Conservation (phyloP, 2,113 vertebrate genomes). For the Ascaphus truei region DNA sequence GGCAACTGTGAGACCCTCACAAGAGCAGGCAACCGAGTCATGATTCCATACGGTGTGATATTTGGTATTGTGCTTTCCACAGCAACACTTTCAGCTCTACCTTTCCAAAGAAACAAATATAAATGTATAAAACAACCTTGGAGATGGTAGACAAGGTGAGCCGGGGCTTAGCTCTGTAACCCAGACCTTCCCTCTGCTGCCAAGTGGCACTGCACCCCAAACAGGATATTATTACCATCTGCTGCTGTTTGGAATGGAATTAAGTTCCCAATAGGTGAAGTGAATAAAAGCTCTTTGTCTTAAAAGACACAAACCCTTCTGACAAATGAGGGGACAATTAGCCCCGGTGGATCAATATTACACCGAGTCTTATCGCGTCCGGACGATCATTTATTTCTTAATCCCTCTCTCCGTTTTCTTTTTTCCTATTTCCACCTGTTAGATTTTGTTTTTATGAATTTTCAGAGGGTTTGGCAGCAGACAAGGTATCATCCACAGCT, state of each 20-base stretch:
- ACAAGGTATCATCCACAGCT: neutral
- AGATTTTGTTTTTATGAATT: neutral
- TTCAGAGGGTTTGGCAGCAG: neutral
- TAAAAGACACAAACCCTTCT: neutral
- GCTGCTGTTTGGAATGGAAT: constrained; percentile 19
- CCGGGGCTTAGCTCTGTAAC: no score
- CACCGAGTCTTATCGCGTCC: neutral
- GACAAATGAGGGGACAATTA: neutral
- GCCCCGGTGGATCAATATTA: neutral
- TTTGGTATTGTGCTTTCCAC: no score
- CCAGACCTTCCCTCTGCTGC: no score
- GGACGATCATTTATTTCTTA: neutral
- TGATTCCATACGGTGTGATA: no score
- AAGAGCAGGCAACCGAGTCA: no score
- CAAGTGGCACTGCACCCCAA: neutral
- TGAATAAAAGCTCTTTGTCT: constrained; percentile 5
- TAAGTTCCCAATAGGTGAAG: neutral
- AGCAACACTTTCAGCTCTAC: no score
- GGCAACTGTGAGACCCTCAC: no score
- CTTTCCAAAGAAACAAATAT: no score
- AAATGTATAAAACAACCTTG: no score
- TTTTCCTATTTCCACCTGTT: neutral
- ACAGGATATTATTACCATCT: constrained; percentile 17
- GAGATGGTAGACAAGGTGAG: no score
- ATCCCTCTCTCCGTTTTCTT: neutral